Percentiles rank a stretch among this genome's conserved stretches.
Evolutionary conservation across 2,113 vertebrate species (phyloP).

Genomic region (Phaetusa simplex): DNA sequence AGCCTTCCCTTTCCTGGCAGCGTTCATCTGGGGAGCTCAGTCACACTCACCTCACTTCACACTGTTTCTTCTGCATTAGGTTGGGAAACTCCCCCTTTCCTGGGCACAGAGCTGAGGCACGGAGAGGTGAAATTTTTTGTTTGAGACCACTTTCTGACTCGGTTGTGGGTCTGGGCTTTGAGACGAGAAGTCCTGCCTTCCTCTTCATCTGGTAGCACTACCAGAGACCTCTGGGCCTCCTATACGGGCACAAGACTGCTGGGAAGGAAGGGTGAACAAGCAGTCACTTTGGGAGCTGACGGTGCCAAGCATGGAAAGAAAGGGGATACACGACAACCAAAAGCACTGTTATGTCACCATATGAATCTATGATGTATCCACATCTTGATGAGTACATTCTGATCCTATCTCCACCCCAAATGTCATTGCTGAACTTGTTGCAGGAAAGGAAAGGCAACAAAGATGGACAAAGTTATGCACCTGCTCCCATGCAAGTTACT

Average conservation of each 20-base stretch:
- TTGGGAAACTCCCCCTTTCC: not conserved
- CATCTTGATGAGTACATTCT: not conserved
- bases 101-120: not conserved
- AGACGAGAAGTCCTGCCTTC: not conserved
- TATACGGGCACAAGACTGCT: not conserved
- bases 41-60: not conserved
- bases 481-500: not conserved
- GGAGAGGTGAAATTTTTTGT: not conserved
- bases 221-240: not conserved
- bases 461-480: not conserved
- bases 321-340: not conserved
- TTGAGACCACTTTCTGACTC: not conserved
- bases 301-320: not conserved
- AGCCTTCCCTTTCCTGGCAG: not conserved
- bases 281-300: not conserved
- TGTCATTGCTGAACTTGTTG: not conserved
- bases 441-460: not conserved
- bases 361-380: not conserved
- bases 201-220: not conserved
- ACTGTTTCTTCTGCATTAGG: not conserved
- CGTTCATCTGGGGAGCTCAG: not conserved
- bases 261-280: not conserved
- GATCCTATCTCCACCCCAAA: not conserved
- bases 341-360: accelerated
- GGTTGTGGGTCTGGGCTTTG: not conserved